Conservation (phyloP, 2,797 vertebrate genomes). For the Acanthornis magna region DNA sequence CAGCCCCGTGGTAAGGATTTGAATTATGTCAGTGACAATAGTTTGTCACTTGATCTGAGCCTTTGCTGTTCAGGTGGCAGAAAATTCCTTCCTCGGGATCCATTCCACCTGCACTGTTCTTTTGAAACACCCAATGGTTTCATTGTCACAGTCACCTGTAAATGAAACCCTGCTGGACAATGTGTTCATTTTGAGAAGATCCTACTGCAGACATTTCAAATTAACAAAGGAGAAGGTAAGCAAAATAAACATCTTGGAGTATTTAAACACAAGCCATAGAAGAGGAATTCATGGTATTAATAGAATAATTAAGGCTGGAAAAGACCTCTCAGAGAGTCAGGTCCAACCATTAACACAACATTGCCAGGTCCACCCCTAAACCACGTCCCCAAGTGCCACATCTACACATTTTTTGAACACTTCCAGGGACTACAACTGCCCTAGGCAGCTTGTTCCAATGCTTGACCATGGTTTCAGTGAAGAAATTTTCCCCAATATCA, state of each 20-base stretch:
- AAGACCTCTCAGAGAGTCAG: not conserved
- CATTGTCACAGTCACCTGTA: not conserved
- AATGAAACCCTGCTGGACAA: not conserved
- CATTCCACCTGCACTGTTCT: not conserved
- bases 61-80: not conserved
- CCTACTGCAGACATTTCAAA: not conserved
- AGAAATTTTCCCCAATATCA: not conserved
- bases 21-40: not conserved
- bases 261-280: not conserved
- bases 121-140: not conserved
- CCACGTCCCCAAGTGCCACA: not conserved
- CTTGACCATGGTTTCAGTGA: accelerated
- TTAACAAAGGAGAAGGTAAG: not conserved
- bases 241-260: not conserved
- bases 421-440: not conserved
- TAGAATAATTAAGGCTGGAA: not conserved
- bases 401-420: accelerated
- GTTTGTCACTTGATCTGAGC: not conserved
- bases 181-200: not conserved
- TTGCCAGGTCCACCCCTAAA: not conserved
- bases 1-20: not conserved
- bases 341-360: too few relatives aligned
- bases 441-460: not conserved
- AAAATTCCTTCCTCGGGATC: not conserved
- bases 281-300: not conserved